phyloP scores from a whole-genome alignment of 1,140 invertebrate species.

The Trypoxylus dichotomus region DNA sequence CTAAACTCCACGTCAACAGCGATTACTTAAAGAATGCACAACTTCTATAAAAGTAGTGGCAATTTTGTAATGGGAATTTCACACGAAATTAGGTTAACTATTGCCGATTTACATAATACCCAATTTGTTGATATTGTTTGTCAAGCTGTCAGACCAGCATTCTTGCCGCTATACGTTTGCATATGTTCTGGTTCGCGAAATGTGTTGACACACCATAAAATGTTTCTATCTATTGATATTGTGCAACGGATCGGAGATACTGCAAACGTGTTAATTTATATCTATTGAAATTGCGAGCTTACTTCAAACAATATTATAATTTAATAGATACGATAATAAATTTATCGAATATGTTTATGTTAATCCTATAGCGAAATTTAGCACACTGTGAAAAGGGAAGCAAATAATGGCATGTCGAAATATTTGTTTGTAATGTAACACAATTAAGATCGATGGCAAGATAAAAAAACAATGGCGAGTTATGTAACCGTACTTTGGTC shows the following conservation, averaged over 20 bases:
- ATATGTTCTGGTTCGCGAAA: background rate
- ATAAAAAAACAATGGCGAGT: too few species aligned
- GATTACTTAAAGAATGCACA: background rate
- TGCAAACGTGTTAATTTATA: background rate
- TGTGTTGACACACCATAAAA: background rate
- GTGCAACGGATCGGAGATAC: background rate
- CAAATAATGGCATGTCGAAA: background rate
- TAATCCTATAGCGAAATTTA: background rate
- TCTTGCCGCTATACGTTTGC: background rate
- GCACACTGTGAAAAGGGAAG: background rate
- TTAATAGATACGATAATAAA: background rate
- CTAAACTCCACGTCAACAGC: background rate
- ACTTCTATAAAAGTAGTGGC: background rate
- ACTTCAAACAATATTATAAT: background rate
- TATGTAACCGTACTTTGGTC: too few species aligned
- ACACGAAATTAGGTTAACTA: constrained; percentile 12
- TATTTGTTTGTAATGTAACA: too few species aligned
- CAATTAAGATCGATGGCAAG: too few species aligned
- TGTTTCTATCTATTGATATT: background rate
- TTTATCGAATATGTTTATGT: background rate
- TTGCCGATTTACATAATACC: background rate
- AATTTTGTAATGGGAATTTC: constrained; percentile 8
- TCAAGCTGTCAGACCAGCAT: background rate
- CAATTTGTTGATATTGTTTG: background rate
- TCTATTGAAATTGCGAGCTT: background rate